phyloP scores from a whole-genome alignment of 2,113 vertebrate genomes.

The Etheostoma cragini region DNA sequence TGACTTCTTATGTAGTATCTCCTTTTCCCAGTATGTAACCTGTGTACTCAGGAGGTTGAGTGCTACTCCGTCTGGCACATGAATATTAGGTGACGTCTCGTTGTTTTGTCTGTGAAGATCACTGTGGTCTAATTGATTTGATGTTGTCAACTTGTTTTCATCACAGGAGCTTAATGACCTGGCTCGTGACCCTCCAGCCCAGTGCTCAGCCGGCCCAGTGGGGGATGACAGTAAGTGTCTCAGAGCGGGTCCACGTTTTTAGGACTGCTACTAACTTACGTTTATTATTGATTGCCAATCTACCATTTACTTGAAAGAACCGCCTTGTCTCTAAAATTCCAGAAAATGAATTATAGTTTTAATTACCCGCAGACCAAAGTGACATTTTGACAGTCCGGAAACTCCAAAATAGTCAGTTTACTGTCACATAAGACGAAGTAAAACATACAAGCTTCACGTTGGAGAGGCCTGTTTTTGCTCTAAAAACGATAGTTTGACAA shows the following conservation, averaged over 20 bases:
- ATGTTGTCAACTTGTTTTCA: conserved; percentile 26
- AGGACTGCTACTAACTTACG: too few relatives aligned
- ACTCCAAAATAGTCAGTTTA: background rate
- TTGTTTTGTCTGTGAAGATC: conserved; percentile 29
- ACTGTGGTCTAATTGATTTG: conserved; percentile 21
- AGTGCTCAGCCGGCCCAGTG: conserved; percentile 86
- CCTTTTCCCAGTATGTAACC: background rate
- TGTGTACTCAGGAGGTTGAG: background rate
- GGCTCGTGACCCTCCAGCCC: conserved; percentile 85
- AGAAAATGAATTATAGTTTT: too few relatives aligned
- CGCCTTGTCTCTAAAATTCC: background rate
- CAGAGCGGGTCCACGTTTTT: background rate
- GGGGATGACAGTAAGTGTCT: conserved; percentile 84
- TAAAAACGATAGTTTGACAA: background rate
- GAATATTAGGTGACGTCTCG: background rate
- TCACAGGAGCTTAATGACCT: conserved; percentile 84
- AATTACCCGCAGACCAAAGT: background rate
- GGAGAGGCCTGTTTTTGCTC: background rate
- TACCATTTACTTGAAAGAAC: background rate
- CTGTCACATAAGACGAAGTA: background rate
- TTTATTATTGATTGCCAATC: background rate
- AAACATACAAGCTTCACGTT: background rate
- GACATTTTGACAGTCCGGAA: background rate
- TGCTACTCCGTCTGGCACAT: background rate
- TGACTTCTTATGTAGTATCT: background rate